Base-by-base conservation (phyloP, 2,797 vertebrate genomes). In the Morus bassanus region DNA sequence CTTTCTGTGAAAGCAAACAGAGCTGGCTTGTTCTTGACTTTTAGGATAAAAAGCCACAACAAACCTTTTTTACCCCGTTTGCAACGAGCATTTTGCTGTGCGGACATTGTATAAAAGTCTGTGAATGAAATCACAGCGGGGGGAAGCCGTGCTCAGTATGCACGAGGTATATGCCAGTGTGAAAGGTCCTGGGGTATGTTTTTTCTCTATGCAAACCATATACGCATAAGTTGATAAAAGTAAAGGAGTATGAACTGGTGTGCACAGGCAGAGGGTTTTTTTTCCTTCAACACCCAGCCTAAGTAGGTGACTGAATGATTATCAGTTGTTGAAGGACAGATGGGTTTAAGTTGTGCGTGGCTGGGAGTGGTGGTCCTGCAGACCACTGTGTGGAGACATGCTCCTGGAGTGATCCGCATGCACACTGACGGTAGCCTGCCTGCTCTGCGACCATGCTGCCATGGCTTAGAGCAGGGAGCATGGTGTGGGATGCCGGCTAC, bases 61-160 rank as follows among this genome's bases (percentile, higher is more conserved):
- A 48, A 21, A 11, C 13, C 8, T 24, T 65, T 81, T 35, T 21
- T 4, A 7, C n/a, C 6, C 8, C 7, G 23, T 51, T 39, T 56
- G 18, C 57, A 61, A 4, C 0, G 22, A 82, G 35, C 16, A 10
- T 31, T 67, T 50, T 43, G 18, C 68, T 51, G 54, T 17, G 41
- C 41, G 51, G 61, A 8, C 0, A 0, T 7, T 30, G 33, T 18
- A 7, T 15, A 24, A 30, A 23, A 56, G 10, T 10, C 15, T 17
- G 37, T 9, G 46, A 13, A 21, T 28, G 31, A 10, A 39, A 3
- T 0, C 2, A 4, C 27, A 30, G 39, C 64, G 0, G 12, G 30
- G 35, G 30, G 31, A 48, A 43, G 45, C 13, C 1, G 6, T 5
- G 9, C 13, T 13, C 0, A 0, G 33, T 9, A 6, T 1, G 24